Percentiles rank a stretch among this genome's conserved stretches.
These are phyloP conservation scores for Tetragnatha montana DNA, from an alignment of 2,888 invertebrate genomes.

Conservation along the genomic window DNA sequence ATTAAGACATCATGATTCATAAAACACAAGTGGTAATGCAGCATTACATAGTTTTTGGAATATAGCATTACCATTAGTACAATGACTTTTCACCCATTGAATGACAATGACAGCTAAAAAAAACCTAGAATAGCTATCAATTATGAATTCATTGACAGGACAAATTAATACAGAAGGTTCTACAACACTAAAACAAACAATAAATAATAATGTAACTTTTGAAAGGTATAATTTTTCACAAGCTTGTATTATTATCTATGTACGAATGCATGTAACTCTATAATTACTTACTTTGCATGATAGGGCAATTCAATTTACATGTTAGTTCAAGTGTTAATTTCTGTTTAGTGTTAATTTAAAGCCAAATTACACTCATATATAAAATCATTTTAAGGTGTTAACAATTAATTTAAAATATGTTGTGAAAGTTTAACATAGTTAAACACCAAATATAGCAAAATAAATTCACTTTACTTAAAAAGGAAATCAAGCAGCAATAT, in stretches of 20 bases:
- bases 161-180: background rate
- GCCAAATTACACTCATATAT: background rate
- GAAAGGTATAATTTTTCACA: background rate
- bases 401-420: too few relatives aligned
- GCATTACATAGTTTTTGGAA: background rate
- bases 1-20: background rate
- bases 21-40: background rate
- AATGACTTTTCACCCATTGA: background rate
- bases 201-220: background rate
- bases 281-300: background rate
- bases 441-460: too few relatives aligned
- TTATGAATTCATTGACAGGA: background rate
- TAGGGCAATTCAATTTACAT: background rate
- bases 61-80: background rate
- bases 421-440: too few relatives aligned
- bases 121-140: background rate
- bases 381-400: too few relatives aligned
- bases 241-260: background rate
- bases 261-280: background rate
- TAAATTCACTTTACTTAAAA: too few relatives aligned
- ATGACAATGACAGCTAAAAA: background rate
- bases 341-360: background rate
- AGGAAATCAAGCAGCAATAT: too few relatives aligned
- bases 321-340: background rate
- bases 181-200: conserved; percentile 2